Conservation (phyloP, 2,113 vertebrate genomes). For the Anser brachyrhynchus region DNA sequence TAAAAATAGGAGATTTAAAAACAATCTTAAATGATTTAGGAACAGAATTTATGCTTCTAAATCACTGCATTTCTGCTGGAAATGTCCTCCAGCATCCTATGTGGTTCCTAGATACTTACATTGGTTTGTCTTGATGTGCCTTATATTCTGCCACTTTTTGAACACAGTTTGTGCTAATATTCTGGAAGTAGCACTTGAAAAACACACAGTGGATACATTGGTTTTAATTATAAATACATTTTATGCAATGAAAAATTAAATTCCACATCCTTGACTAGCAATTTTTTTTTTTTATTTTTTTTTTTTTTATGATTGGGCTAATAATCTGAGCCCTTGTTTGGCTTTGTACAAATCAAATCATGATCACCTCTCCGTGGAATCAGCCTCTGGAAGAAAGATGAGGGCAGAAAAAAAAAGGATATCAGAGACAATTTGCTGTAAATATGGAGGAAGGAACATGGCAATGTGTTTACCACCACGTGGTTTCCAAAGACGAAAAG, state of each 20-base stretch:
- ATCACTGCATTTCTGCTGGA: background rate
- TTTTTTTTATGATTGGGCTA: slow-evolving; percentile 17
- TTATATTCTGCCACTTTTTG: background rate
- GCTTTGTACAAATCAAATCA: background rate
- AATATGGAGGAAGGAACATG: background rate
- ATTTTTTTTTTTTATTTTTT: too few relatives aligned
- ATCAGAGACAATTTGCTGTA: background rate
- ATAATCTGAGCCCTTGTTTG: slow-evolving; percentile 16
- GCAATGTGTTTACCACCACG: background rate
- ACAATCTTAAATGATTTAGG: slow-evolving; percentile 26
- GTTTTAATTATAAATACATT: slow-evolving; percentile 25
- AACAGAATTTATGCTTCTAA: background rate
- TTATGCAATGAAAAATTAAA: slow-evolving; percentile 28
- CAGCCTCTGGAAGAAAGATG: background rate
- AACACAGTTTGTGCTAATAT: background rate
- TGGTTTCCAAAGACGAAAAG: background rate
- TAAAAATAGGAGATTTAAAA: slow-evolving; percentile 20
- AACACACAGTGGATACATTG: background rate
- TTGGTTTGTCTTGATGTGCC: background rate
- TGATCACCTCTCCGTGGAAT: background rate
- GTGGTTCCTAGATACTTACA: background rate
- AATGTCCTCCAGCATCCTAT: background rate
- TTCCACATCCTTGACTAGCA: background rate
- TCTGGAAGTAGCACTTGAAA: background rate
- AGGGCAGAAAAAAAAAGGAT: background rate